Evolutionary conservation across 2,797 vertebrate genomes (phyloP), one percentile per base, ranked within the genome.

Genomic region (Myotis myotis): DNA sequence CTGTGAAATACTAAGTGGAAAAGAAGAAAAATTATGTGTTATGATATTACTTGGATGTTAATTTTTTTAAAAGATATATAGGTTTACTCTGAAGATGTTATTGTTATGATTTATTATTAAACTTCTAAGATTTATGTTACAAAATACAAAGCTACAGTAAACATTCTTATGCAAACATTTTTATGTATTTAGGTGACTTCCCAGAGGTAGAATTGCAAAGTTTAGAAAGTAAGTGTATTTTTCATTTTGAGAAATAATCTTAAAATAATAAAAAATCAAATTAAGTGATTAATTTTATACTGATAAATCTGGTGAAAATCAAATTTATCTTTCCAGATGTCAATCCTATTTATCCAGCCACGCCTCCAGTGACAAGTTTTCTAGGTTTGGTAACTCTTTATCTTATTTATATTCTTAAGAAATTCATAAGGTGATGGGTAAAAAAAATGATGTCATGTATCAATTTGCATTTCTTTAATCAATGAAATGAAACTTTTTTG

Each of bases 251-350:
- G 60, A 92, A 66, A 86, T 80, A n/a, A 92, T 30, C 28, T 62
- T 30, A 30, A 62, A 62, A 30, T 62, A 62, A 62, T 62, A 5
- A 62, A 62, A 62, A 62, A 30, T 62, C 25, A 71, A 92, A 92
- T 90, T 83, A 79, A 91, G 57, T 71, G 13, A 22, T 64, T 90
- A 78, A 79, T 70, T 62, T 62, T 62, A 82, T 74, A 81, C 53
- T 60, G n/a, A 64, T 70, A 88, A 95, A 17, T 8, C 36, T 81
- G 78, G 13, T 57, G 28, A 92, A 92, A 85, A 49, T 90, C 41
- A 33, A n/a, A 38, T 93, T 90, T 87, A 38, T 74, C 51, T 62
- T 96, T 95, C 81, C 68, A 97, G 96, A 68, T 94, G 68, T 38
- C 33, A 12, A 22, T 6, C 75, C 86, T 88, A 64, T 36, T 28